Evolutionary conservation across 2,888 invertebrate genomes (phyloP).

Genomic region (Pammene aurita): DNA sequence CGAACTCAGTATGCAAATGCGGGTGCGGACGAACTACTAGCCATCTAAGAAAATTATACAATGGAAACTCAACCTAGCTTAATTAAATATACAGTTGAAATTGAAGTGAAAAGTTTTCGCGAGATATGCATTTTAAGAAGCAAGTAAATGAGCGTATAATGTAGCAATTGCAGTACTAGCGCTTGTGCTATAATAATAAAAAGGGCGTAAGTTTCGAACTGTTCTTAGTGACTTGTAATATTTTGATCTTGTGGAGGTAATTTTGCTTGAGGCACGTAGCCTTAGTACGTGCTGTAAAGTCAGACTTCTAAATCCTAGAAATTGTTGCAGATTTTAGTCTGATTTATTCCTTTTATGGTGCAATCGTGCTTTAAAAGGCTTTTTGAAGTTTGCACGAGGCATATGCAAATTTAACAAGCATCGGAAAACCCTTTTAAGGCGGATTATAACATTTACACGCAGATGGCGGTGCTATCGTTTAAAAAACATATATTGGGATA

Average conservation of each 20-base stretch:
- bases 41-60: neutral
- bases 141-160: constrained; percentile 17
- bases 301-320: neutral
- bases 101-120: neutral
- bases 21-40: neutral
- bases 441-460: no score
- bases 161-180: constrained; percentile 12
- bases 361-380: neutral
- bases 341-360: constrained; percentile 9
- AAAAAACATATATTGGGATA: no score
- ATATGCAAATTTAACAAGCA: no score
- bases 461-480: no score
- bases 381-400: neutral
- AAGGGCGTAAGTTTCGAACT: neutral
- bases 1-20: constrained; percentile 6
- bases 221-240: neutral
- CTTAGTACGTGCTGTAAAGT: constrained; percentile 10
- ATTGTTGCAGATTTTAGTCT: constrained; percentile 5
- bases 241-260: neutral
- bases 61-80: neutral
- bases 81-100: neutral
- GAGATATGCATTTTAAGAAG: neutral
- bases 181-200: neutral
- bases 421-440: no score
- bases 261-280: constrained; percentile 4